A percentile compares a stretch with the other conserved stretches of the same genome.
Conservation (phyloP, 2,113 vertebrate species). For the Peromyscus polionotus region DNA sequence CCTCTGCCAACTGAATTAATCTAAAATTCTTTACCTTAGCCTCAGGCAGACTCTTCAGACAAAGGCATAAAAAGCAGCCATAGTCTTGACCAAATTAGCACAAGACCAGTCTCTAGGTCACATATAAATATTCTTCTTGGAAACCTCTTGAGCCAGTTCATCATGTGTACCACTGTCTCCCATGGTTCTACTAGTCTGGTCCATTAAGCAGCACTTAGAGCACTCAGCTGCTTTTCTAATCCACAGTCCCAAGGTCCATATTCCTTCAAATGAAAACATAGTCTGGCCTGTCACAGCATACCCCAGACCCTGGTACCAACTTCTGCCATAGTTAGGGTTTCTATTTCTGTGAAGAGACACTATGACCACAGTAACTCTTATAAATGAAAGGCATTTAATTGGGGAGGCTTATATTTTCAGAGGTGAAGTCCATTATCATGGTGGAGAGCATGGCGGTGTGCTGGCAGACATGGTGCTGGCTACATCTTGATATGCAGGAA, state of each 20-base stretch:
- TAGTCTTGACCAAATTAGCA: neutral
- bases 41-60: neutral
- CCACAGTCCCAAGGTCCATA: neutral
- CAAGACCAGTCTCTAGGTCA: neutral
- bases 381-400: neutral
- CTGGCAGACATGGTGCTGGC: neutral
- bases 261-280: neutral
- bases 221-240: neutral
- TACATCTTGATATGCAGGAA: neutral
- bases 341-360: neutral
- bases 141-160: neutral
- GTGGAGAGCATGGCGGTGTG: neutral
- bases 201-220: neutral
- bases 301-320: neutral
- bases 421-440: neutral
- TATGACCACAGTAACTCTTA: neutral
- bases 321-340: neutral
- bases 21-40: neutral
- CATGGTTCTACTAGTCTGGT: neutral
- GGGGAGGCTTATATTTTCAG: neutral
- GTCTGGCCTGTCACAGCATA: neutral
- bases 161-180: neutral
- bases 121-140: neutral
- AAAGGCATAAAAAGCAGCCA: neutral
- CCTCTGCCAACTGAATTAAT: neutral